These are phyloP conservation scores for Myodes glareolus DNA, from an alignment of 2,113 vertebrate species.

Conservation along the genomic window DNA sequence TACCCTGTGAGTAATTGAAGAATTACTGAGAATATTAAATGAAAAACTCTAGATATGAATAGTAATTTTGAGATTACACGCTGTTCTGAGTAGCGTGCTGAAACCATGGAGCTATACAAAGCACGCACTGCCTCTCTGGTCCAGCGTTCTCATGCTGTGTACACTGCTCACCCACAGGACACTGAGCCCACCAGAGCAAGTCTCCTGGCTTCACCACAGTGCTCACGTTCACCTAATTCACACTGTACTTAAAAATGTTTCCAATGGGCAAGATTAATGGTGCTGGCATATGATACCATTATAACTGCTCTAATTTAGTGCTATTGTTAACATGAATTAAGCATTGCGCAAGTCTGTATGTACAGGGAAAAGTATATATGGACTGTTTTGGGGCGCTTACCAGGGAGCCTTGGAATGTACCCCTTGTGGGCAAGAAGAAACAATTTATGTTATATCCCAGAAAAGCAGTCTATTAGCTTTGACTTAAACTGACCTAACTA, in stretches of 20 bases:
- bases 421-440: not conserved
- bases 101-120: not conserved
- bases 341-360: not conserved
- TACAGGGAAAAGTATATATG: not conserved
- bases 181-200: not conserved
- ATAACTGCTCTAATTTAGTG: not conserved
- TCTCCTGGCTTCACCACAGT: not conserved
- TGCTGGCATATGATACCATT: not conserved
- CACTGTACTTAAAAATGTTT: not conserved
- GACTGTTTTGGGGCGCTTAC: too few relatives aligned
- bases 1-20: too few relatives aligned
- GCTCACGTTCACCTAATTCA: not conserved
- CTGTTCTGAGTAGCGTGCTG: not conserved
- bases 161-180: not conserved
- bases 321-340: not conserved
- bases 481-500: constrained; percentile 4
- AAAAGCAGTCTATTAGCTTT: not conserved
- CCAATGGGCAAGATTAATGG: not conserved
- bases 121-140: not conserved
- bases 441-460: not conserved
- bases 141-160: not conserved
- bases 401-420: not conserved
- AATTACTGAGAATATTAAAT: not conserved
- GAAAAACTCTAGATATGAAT: not conserved
- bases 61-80: not conserved